A percentile compares a stretch with the other conserved stretches of the same genome.
Evolutionary conservation across 2,113 vertebrate genomes (phyloP).

Genomic region (Potamarius usumacintae): DNA sequence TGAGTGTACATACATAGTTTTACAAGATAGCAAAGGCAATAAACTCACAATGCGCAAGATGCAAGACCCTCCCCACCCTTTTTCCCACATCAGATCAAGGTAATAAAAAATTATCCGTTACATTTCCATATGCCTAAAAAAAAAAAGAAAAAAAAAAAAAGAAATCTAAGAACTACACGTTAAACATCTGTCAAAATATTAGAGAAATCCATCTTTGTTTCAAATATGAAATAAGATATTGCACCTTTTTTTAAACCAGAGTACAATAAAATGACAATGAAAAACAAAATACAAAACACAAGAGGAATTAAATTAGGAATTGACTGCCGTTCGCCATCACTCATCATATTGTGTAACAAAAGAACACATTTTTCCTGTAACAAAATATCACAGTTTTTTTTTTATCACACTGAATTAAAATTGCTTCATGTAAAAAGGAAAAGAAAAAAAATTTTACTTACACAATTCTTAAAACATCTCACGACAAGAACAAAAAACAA

Average conservation of each 20-base stretch:
- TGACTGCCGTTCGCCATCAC: slow-evolving; percentile 67
- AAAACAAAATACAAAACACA: slow-evolving; percentile 78
- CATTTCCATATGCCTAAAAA: slow-evolving; percentile 71
- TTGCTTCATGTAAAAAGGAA: slow-evolving; percentile 70
- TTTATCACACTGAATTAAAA: slow-evolving; percentile 76
- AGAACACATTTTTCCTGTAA: slow-evolving; percentile 57
- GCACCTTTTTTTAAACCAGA: slow-evolving; percentile 79
- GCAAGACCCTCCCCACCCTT: slow-evolving; percentile 54
- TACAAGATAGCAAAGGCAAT: slow-evolving; percentile 80
- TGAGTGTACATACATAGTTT: slow-evolving; percentile 80
- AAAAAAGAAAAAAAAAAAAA: slow-evolving; percentile 64
- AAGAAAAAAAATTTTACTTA: slow-evolving; percentile 56
- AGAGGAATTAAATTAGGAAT: slow-evolving; percentile 79
- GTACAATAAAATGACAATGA: slow-evolving; percentile 81
- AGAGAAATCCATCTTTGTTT: slow-evolving; percentile 79
- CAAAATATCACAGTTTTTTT: slow-evolving; percentile 77
- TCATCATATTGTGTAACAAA: slow-evolving; percentile 75
- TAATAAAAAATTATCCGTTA: slow-evolving; percentile 77
- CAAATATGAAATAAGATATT: slow-evolving; percentile 83
- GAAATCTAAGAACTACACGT: slow-evolving; percentile 75
- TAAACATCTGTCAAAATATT: slow-evolving; percentile 79
- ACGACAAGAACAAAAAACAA: slow-evolving; percentile 63
- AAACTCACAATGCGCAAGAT: slow-evolving; percentile 73
- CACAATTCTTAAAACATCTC: slow-evolving; percentile 75
- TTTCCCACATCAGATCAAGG: slow-evolving; percentile 72